Evolutionary conservation across 2,888 invertebrate species (phyloP), one percentile per base, ranked within the genome.

Genomic region (Polydrusus cervinus): DNA sequence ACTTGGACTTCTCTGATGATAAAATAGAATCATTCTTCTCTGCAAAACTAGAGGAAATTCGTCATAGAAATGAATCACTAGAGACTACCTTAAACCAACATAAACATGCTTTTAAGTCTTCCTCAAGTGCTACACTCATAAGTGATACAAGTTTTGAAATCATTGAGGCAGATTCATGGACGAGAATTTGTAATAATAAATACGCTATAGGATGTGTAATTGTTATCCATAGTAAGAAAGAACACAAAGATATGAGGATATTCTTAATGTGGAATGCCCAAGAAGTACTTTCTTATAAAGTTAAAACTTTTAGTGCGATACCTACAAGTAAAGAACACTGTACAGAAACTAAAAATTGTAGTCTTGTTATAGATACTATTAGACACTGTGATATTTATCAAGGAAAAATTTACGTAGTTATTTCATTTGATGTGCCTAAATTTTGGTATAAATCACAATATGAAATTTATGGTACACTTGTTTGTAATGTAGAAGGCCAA

Each of bases 191-290:
- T 60, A 81, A 83, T 74, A 78, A 74, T 40, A 82, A 80, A 70
- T 82, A 80, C 71, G 78, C 76, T n/a, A 40, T 86, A 40, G 85
- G 86, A 14, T 79, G 83, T 43, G 65, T 53, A n/a, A 25, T 75
- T 16, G 0, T 8, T 30, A 49, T 11, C 7, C 11, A 10, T 13
- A 3, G 13, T 34, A 34, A 40, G 13, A 51, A 57, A 14, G 30
- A 16, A 25, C 30, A 67, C 53, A 34, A 62, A 40, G 61, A 69
- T 45, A 18, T 74, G 3, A 60, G 40, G 60, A 14, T 55, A 6
- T 3, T 76, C 30, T 55, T 76, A 38, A 65, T 16, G 9, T 73
- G 71, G 68, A 38, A 73, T 55, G 66, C 70, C n/a, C 10, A 69
- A 1, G 34, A 68, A 18, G 43, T 45, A 20, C 43, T 78, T 20